phyloP scores from a whole-genome alignment of 2,888 invertebrate genomes.

The Eupithecia exiguata region DNA sequence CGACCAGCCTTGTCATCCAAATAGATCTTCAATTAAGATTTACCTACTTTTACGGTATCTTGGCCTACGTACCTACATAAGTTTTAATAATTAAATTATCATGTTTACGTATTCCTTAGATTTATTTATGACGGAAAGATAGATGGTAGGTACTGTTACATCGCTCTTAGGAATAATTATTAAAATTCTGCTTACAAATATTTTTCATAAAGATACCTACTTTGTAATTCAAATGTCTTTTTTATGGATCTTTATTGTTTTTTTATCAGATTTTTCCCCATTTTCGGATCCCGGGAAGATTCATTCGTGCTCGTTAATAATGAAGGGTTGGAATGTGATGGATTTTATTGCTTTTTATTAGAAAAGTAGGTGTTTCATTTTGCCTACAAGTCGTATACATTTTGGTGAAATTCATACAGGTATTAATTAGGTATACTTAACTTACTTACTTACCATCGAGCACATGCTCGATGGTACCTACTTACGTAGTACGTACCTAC shows the following conservation, averaged over 20 bases:
- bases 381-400: background rate
- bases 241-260: constrained; percentile 46
- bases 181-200: constrained; percentile 6
- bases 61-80: background rate
- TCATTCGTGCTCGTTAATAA: constrained; percentile 40
- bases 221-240: constrained; percentile 36
- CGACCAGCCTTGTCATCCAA: too few species aligned
- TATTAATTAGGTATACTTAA: background rate
- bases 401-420: background rate
- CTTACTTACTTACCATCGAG: too few species aligned
- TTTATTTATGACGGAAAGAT: background rate
- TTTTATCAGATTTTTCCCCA: constrained; percentile 48
- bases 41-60: too few species aligned
- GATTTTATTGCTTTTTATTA: constrained; percentile 33
- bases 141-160: background rate
- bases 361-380: background rate
- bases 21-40: too few species aligned
- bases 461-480: too few species aligned
- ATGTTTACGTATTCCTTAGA: background rate
- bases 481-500: background rate
- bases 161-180: background rate
- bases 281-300: constrained; percentile 42
- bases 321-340: constrained; percentile 34
- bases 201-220: constrained; percentile 29
- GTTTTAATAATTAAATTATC: background rate